Evolutionary conservation across 92 coral and sea anemone species (phyloP).

Genomic region (Epizoanthus stellaris): DNA sequence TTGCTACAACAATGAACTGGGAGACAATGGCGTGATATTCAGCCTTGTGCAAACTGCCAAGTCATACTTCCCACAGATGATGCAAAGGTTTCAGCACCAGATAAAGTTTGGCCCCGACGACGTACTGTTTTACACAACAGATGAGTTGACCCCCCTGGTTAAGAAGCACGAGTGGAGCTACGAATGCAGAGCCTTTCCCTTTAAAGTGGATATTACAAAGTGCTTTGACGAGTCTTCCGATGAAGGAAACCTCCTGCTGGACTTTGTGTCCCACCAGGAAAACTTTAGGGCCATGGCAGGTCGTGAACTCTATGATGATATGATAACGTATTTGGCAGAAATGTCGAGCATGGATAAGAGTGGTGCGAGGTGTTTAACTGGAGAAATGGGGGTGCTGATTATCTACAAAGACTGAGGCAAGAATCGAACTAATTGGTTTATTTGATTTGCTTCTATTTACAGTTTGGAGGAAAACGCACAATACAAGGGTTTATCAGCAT

Average conservation of each 20-base stretch:
- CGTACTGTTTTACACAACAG: conserved; percentile 58
- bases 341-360: conserved; percentile 21
- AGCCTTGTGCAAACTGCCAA: conserved; percentile 58
- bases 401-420: conserved; percentile 41
- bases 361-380: conserved; percentile 39
- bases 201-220: conserved; percentile 39
- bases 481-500: too few species aligned
- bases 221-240: conserved; percentile 50
- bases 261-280: conserved; percentile 60
- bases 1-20: conserved; percentile 50
- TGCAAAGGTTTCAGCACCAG: conserved; percentile 50
- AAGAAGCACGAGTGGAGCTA: conserved; percentile 43
- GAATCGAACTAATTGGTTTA: too few species aligned
- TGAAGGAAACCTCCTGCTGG: conserved; percentile 57
- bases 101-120: conserved; percentile 51
- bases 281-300: conserved; percentile 63
- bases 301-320: conserved; percentile 28
- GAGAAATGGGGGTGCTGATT: conserved; percentile 61
- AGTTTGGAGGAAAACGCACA: too few species aligned
- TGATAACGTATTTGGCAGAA: conserved; percentile 47
- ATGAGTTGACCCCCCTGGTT: conserved; percentile 34
- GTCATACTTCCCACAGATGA: conserved; percentile 55
- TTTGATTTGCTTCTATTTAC: too few species aligned
- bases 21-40: conserved; percentile 51
- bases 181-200: conserved; percentile 42